Evolutionary conservation across 2,797 vertebrate species (phyloP), one percentile per base, ranked within the genome.

Genomic region (Chromis chromis): DNA sequence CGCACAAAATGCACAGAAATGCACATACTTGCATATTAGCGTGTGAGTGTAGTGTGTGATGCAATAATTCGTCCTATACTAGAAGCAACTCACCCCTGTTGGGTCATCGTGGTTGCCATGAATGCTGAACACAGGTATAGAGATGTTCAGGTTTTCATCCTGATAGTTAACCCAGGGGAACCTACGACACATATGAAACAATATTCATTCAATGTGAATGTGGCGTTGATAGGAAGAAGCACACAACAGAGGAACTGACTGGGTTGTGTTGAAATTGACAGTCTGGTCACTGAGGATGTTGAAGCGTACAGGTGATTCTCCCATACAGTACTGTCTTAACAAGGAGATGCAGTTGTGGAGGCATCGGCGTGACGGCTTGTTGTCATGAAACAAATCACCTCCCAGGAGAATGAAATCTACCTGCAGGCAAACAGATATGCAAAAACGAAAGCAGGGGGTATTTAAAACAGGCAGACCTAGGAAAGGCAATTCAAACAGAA

Each of bases 101-200:
- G 98, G 98, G 91, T 99, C 98, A 74, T 99, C 98, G 27, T 99
- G 98, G 94, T 99, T 99, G 72, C 98, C 98, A 70, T 99, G 98
- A 83, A 99, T 96, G 87, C 98, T 99, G 85, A 99, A 99, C 69
- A 97, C 91, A 0, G 98, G 98, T 85, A 99, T 96, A 33, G 97
- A 98, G 91, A 99, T 95, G 92, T 99, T 99, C 65, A 99, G 92
- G 86, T 99, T 99, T 90, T 90, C 90, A 86, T 99, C 98, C 89
- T 98, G 96, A 73, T 99, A 99, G 91, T 99, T 99, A 48, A 98
- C 98, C 98, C 97, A 99, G 0, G 98, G 97, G 91, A 99, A 99
- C 89, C 98, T 99, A 72, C 21, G 36, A 74, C 21, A 79, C 31
- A 70, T 2, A 68, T 2, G 66, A 9, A 22, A 68, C 11, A 53